Base-by-base conservation (phyloP, 2,888 invertebrate genomes). In the Folsomia candida region DNA sequence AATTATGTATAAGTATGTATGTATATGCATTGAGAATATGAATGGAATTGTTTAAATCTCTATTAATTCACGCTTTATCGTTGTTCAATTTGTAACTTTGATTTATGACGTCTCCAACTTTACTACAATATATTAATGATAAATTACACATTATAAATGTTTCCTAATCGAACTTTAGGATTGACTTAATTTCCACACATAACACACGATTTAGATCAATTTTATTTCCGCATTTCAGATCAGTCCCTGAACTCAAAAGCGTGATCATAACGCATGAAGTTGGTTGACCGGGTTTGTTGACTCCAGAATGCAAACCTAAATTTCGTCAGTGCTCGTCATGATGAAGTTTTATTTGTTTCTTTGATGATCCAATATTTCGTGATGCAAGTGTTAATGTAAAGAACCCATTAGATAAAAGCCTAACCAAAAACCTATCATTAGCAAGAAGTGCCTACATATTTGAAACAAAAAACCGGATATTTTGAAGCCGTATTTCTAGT, bases 221-320 rank as follows among this genome's bases (percentile, higher is more conserved):
- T n/a, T n/a, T 20, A 54, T 54, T 54, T 54, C 54, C 54, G 54
- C 54, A 54, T 54, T 54, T 54, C n/a, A 54, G 6, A 11, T 11
- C 47, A 47, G 47, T 47, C 47, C 18, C 47, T 47, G 47, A 47
- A 47, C 20, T 14, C 54, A 37, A 37, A 4, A 37, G 4, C 37
- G 37, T 37, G 37, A 37, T 37, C 14, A 14, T 37, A 37, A 14
- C 4, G 37, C 37, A 14, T 37, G 37, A 14, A 37, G 37, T 9
- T 9, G n/a, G n/a, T 22, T 6, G n/a, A 54, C 37, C 54, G 54
- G 54, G 54, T 54, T 54, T 54, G 20, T 54, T 54, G 54, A 54
- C 54, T 54, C 54, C 54, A 54, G 54, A 54, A 54, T 54, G 54
- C 54, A 54, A 54, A 54, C n/a, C n/a, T 54, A 54, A 54, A 54